Conservation (phyloP, 2,888 invertebrate species). For the Deroplatys truncata region DNA sequence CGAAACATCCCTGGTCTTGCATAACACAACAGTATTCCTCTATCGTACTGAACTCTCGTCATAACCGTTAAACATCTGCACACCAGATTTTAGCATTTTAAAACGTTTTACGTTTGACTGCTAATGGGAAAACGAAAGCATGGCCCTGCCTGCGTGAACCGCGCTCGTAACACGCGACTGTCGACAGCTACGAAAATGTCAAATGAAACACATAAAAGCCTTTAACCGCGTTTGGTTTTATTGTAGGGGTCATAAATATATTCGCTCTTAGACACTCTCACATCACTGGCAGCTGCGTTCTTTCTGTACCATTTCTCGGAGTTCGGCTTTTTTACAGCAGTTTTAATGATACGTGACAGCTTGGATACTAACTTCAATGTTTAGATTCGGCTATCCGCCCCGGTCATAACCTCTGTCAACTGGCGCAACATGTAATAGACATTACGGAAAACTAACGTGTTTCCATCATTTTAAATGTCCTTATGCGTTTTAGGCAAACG, state of each 20-base stretch:
- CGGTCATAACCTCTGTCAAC: no score
- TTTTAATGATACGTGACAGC: background rate
- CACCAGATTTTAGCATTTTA: background rate
- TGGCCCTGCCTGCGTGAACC: background rate
- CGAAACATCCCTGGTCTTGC: no score
- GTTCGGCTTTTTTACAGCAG: background rate
- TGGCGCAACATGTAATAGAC: no score
- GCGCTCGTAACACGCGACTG: background rate
- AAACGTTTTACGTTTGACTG: background rate
- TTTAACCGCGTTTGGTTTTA: background rate
- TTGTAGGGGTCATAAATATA: background rate
- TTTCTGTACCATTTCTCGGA: background rate
- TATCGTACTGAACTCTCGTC: background rate
- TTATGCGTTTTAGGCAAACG: no score
- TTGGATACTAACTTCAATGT: no score
- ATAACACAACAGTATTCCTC: no score
- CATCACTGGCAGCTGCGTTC: no score
- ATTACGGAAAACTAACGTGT: no score
- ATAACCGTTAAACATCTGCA: background rate
- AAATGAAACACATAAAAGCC: background rate
- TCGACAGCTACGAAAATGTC: background rate
- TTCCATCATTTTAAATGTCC: no score
- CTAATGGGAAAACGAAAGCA: background rate
- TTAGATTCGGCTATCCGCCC: no score
- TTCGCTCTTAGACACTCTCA: background rate